These are phyloP conservation scores for Epinephelus moara DNA, from an alignment of 2,113 vertebrate genomes.

Conservation along the genomic window DNA sequence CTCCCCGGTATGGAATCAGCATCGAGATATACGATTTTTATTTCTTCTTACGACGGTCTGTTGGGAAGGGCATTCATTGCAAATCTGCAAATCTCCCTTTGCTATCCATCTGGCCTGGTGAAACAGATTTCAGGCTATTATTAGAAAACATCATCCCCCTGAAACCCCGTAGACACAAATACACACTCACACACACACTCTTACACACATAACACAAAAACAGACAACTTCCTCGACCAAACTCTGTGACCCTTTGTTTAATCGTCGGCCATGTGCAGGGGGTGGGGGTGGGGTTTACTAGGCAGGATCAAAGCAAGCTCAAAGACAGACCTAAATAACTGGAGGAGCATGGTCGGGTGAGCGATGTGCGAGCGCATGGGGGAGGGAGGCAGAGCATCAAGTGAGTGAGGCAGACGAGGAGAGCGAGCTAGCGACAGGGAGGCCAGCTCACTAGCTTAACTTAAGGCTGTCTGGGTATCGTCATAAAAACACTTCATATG, in stretches of 20 bases:
- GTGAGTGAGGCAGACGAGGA: conserved; percentile 5
- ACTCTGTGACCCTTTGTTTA: conserved; percentile 56
- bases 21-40: background rate
- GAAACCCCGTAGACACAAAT: conserved; percentile 2
- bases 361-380: conserved; percentile 15
- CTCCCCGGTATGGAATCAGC: conserved; percentile 21
- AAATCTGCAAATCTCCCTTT: conserved; percentile 14
- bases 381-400: no score
- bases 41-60: background rate
- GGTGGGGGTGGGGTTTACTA: conserved; percentile 21
- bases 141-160: conserved; percentile 20
- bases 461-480: conserved; percentile 38
- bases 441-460: conserved; percentile 23
- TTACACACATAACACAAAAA: background rate
- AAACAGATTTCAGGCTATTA: conserved; percentile 36
- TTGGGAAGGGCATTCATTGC: background rate
- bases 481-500: conserved; percentile 57
- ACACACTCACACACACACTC: background rate
- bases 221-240: conserved; percentile 35
- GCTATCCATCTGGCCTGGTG: background rate
- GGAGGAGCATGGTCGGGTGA: conserved; percentile 48
- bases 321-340: conserved; percentile 51
- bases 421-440: background rate
- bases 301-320: conserved; percentile 61
- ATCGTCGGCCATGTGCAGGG: conserved; percentile 36